Base-by-base conservation (phyloP, 2,113 vertebrate genomes). In the Cyrtonyx montezumae region DNA sequence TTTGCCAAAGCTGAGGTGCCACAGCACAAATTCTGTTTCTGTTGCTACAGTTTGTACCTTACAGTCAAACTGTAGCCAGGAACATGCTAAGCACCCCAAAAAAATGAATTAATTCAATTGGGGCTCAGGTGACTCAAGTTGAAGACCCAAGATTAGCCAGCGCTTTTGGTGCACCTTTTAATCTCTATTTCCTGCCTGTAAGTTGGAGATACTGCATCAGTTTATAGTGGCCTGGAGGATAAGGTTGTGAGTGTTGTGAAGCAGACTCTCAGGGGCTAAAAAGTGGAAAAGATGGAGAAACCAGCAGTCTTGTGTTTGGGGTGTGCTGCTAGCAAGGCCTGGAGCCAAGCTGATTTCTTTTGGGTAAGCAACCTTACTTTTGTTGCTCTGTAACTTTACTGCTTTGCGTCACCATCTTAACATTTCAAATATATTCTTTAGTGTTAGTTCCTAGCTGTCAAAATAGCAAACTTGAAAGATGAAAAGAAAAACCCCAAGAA, bases 261-360 rank as follows among this genome's bases (percentile, higher is more conserved):
- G 95, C 68, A 63, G 79, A 17, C 5, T 4, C 51, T 79, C 0
- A 0, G 70, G 87, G 87, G 62, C 74, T 83, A 68, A 94, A 80
- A 75, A 90, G 88, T 1, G 30, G 91, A 95, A 95, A 96, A 91
- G 71, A 68, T 86, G 87, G 75, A 61, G 76, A 80, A 91, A 45
- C n/a, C 68, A 85, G 66, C 93, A 85, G 76, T 75, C 17, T 79
- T 53, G 20, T 19, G 13, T 40, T 53, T 5, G 19, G 59, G 36
- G 9, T 65, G 28, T 51, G 21, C 59, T 40, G 34, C 16, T 40
- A 49, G 40, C 13, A 51, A 14, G 28, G 46, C 36, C 36, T 9
- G 9, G 59, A 62, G 23, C 59, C 59, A 62, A 62, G 23, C 59
- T 66, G 74, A 51, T 48, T 92, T 56, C 2, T 1, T 91, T 84